Percentiles rank a stretch among this genome's conserved stretches.
Conservation (phyloP, 2,113 vertebrate genomes). For the Porphyrio hochstetteri region DNA sequence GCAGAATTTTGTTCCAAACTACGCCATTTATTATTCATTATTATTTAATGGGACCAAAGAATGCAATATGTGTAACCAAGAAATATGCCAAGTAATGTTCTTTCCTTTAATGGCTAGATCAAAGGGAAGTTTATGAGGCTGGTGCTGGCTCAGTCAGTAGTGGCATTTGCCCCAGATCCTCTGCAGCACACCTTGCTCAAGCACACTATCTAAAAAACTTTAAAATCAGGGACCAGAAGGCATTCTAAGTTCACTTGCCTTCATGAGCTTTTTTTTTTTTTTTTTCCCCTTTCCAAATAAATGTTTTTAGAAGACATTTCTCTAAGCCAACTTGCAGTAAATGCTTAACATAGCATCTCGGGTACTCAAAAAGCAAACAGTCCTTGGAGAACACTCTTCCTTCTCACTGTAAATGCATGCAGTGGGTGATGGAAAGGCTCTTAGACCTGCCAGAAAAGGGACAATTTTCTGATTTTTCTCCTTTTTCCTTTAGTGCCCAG, state of each 20-base stretch:
- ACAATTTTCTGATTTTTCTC: not conserved
- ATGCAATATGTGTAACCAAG: slow-evolving; percentile 65
- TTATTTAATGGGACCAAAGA: slow-evolving; percentile 66
- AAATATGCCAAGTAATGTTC: slow-evolving; percentile 66
- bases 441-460: slow-evolving; percentile 21
- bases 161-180: slow-evolving; percentile 32
- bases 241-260: not conserved
- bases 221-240: not conserved
- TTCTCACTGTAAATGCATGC: not conserved
- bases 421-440: slow-evolving; percentile 38
- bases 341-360: slow-evolving; percentile 46
- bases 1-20: slow-evolving; percentile 46
- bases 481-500: slow-evolving; percentile 16
- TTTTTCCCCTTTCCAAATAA: not conserved
- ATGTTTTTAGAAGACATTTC: slow-evolving; percentile 42
- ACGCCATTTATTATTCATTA: slow-evolving; percentile 66
- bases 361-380: slow-evolving; percentile 47
- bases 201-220: not conserved
- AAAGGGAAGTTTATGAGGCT: slow-evolving; percentile 54
- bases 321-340: slow-evolving; percentile 34
- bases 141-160: slow-evolving; percentile 25
- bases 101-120: slow-evolving; percentile 53
- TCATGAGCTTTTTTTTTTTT: not conserved
- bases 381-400: slow-evolving; percentile 53
- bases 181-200: slow-evolving; percentile 16